A percentile compares a stretch with the other conserved stretches of the same genome.
phyloP scores from a whole-genome alignment of 2,797 vertebrate species.

The Okamejei kenojei region DNA sequence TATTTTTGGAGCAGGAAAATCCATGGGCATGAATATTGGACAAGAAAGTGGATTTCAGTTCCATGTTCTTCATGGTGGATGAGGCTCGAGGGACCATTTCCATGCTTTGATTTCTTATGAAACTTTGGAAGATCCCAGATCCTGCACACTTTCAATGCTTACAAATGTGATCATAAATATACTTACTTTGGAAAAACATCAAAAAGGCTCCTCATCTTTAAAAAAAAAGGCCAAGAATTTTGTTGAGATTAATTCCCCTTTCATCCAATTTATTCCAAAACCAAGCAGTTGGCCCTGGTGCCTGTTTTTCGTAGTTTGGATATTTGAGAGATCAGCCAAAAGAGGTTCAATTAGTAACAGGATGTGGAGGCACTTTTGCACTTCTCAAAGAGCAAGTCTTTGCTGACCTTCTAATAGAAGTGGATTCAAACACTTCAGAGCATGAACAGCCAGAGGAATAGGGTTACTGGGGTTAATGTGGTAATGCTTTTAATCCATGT shows the following conservation, averaged over 20 bases:
- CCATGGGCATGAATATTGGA: no score
- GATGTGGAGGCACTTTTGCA: constrained; percentile 33
- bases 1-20: no score
- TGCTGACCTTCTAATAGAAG: constrained; percentile 28
- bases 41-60: no score
- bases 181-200: background rate
- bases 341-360: constrained; percentile 32
- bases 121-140: background rate
- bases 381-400: constrained; percentile 21
- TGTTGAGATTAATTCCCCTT: background rate
- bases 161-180: background rate
- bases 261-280: background rate
- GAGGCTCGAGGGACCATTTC: no score
- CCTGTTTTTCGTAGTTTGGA: constrained; percentile 25
- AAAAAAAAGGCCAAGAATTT: background rate
- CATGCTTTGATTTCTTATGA: background rate
- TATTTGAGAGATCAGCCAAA: constrained; percentile 26
- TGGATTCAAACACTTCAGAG: constrained; percentile 58
- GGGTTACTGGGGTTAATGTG: constrained; percentile 62
- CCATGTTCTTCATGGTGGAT: no score
- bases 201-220: background rate
- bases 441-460: constrained; percentile 62
- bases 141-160: background rate
- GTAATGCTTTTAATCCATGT: constrained; percentile 66
- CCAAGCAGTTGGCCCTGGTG: background rate